These are phyloP conservation scores for Felis chaus DNA, from an alignment of 2,113 vertebrate genomes.

Conservation along the genomic window DNA sequence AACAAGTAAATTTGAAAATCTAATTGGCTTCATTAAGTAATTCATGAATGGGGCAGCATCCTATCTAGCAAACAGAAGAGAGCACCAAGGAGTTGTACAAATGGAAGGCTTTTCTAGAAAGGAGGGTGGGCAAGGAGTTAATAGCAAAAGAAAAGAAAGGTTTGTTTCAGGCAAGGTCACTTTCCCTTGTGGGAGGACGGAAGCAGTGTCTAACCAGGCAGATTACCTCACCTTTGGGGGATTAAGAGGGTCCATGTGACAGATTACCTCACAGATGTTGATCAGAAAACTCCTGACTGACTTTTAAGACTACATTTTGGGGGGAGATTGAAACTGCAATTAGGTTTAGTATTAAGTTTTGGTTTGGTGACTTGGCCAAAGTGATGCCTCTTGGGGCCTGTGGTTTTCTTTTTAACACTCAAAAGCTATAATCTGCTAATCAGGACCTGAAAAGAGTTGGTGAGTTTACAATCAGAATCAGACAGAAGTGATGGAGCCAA, in stretches of 20 bases:
- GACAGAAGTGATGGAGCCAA: background rate
- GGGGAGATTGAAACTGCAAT: background rate
- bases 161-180: background rate
- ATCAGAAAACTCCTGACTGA: background rate
- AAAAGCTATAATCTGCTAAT: background rate
- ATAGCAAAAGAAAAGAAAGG: background rate
- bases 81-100: background rate
- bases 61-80: background rate
- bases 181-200: background rate
- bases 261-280: background rate
- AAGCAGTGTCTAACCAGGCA: background rate
- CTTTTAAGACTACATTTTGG: background rate
- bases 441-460: background rate
- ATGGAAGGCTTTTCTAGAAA: background rate
- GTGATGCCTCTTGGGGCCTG: background rate
- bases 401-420: background rate
- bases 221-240: background rate
- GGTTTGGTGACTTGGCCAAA: background rate
- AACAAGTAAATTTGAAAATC: background rate
- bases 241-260: background rate
- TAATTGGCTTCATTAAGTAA: background rate
- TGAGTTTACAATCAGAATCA: background rate
- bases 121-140: background rate
- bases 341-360: background rate
- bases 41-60: background rate